These are phyloP conservation scores for Galemys pyrenaicus DNA, from an alignment of 2,113 vertebrate species.

Conservation along the genomic window DNA sequence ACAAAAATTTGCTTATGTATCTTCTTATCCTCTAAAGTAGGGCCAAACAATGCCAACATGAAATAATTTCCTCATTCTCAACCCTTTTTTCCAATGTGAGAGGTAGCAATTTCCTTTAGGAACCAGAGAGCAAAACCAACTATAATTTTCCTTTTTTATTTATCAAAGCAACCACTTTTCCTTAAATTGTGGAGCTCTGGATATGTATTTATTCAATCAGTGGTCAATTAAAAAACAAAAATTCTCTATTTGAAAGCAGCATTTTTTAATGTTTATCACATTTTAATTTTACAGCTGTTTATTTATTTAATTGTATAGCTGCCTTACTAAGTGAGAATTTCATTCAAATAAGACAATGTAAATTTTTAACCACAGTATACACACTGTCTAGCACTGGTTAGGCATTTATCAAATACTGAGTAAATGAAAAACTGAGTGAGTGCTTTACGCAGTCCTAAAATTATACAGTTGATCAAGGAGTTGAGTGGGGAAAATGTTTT, in stretches of 20 bases:
- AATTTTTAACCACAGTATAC: neutral
- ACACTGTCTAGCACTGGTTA: neutral
- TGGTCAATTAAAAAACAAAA: slow-evolving; percentile 13
- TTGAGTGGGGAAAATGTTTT: neutral
- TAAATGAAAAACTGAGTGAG: neutral
- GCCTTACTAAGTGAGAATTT: neutral
- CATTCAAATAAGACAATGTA: neutral
- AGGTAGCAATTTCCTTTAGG: neutral
- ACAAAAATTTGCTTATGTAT: neutral
- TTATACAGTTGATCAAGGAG: no score
- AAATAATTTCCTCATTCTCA: neutral
- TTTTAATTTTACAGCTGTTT: slow-evolving; percentile 12
- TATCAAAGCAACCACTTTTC: neutral
- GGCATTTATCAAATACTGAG: neutral
- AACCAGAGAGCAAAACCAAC: neutral
- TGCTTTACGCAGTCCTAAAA: neutral
- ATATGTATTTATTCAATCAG: neutral
- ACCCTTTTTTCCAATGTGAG: neutral
- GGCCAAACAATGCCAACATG: neutral
- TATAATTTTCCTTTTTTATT: neutral
- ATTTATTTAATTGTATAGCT: neutral
- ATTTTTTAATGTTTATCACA: neutral
- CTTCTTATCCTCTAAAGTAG: neutral
- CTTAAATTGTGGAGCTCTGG: neutral
- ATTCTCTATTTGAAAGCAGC: neutral